Conservation (phyloP, 2,113 vertebrate genomes). For the Callocephalon fimbriatum region DNA sequence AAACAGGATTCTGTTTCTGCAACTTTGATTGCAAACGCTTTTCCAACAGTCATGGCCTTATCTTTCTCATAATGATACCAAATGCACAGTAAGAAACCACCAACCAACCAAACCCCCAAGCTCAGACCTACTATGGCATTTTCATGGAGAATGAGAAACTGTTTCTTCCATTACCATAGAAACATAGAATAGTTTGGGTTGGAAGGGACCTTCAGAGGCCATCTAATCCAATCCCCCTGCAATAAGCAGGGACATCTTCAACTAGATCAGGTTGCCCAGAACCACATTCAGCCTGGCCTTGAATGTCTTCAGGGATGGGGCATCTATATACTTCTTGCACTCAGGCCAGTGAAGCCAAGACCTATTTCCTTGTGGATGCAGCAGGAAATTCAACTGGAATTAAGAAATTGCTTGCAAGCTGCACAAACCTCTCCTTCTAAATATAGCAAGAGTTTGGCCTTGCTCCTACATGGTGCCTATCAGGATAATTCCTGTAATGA, state of each 20-base stretch:
- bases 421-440: background rate
- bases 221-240: background rate
- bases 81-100: background rate
- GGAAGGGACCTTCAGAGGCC: background rate
- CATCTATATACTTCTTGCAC: background rate
- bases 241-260: background rate
- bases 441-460: background rate
- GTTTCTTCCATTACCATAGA: background rate
- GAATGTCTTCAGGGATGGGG: background rate
- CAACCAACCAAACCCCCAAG: background rate
- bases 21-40: background rate
- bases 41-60: background rate
- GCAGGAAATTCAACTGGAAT: background rate
- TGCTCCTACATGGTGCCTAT: background rate
- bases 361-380: background rate
- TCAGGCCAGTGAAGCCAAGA: background rate
- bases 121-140: accelerated
- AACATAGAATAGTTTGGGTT: background rate
- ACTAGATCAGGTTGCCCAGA: background rate
- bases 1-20: background rate
- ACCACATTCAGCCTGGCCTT: background rate
- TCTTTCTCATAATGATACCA: background rate
- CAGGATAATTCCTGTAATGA: background rate
- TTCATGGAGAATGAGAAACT: background rate
- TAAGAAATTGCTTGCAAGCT: background rate